Evolutionary conservation across 2,797 vertebrate genomes (phyloP), one percentile per base, ranked within the genome.

Genomic region (Tarsius wallacei): DNA sequence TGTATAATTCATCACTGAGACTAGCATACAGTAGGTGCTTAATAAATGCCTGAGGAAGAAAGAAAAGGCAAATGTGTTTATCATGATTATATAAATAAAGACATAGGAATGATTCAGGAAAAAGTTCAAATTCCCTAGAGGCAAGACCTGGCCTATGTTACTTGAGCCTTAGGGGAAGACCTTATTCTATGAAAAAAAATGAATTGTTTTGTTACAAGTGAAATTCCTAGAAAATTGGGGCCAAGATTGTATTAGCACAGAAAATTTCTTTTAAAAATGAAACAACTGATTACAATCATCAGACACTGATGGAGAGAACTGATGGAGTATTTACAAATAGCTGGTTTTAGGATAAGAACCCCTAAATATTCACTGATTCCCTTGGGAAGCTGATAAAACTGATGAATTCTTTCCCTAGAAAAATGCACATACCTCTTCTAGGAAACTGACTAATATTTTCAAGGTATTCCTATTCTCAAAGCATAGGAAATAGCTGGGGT

Each of bases 381-480:
- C 90, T 70, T 70, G 63, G 85, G 53, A 83, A 64, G 53, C 63
- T 76, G 13, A n/a, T 66, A 24, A 89, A 95, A 57, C 24, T 0
- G 7, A 10, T 76, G 13, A 24, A 22, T 71, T 91, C 21, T 80
- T 90, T 74, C 15, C 14, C 49, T 80, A 63, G 71, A 74, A 77
- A 95, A 78, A 74, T 14, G 8, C 14, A 53, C 7, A 26, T 7
- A 8, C 19, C 24, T 42, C 2, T 68, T 49, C 53, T 33, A 13
- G 87, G 61, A 71, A 94, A 66, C 64, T 94, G 74, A 96, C 77
- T 64, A 33, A 22, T 71, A 33, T 76, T 77, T 82, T 55, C 66
- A 82, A 28, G 80, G 59, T 51, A 55, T 84, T 96, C 17, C 68
- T 71, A 0, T 82, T 82, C n/a, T 90, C 17, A 15, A 59, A 70